Evolutionary conservation across 2,888 invertebrate species (phyloP).

Genomic region (Xiphydria camelus): DNA sequence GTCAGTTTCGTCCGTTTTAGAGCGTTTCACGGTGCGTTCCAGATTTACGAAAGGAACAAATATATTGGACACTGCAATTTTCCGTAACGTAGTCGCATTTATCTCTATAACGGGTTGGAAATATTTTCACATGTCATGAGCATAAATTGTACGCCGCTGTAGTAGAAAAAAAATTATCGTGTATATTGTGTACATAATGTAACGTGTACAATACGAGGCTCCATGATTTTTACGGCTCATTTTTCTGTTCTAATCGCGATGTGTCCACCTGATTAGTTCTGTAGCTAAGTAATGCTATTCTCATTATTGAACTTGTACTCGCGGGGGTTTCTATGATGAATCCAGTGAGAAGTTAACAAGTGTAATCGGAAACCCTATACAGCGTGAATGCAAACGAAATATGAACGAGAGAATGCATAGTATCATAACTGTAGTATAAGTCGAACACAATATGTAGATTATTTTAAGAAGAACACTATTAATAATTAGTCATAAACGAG

Average conservation of each 20-base stretch:
- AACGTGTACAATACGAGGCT: conserved; percentile 10
- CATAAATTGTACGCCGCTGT: background rate
- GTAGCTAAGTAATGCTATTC: background rate
- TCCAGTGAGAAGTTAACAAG: too few relatives aligned
- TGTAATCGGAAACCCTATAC: conserved; percentile 12
- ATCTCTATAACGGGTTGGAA: too few relatives aligned
- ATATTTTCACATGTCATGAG: background rate
- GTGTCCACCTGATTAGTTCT: background rate
- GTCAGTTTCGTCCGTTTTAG: too few relatives aligned
- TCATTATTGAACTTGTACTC: too few relatives aligned
- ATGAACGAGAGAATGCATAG: background rate
- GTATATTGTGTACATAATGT: conserved; percentile 34
- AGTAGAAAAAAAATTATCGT: conserved; percentile 19
- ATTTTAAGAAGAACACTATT: conserved; percentile 13
- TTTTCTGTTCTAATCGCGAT: background rate
- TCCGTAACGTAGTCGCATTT: too few relatives aligned
- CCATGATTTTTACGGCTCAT: too few relatives aligned
- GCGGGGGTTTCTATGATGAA: too few relatives aligned
- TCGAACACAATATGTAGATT: conserved; percentile 1
- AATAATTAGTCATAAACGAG: conserved; percentile 23
- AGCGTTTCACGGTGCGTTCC: too few relatives aligned
- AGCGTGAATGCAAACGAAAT: conserved; percentile 11
- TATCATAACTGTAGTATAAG: conserved; percentile 13
- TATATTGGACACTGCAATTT: too few relatives aligned
- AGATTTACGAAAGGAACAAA: too few relatives aligned